phyloP scores from a whole-genome alignment of 2,888 invertebrate species.

The Theretra japonica region DNA sequence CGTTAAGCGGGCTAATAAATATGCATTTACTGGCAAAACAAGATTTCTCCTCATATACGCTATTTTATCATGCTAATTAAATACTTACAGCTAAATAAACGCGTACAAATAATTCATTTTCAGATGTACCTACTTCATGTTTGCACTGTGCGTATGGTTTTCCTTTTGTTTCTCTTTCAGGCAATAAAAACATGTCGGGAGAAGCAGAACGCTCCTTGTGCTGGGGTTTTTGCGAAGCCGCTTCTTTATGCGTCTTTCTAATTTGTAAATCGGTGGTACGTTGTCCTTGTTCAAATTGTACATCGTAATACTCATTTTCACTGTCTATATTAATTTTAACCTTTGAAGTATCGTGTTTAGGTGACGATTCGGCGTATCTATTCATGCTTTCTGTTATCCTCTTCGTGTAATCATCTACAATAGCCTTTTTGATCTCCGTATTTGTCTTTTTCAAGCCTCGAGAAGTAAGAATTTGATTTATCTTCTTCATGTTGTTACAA shows the following conservation, averaged over 20 bases:
- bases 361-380: constrained; percentile 37
- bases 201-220: constrained; percentile 36
- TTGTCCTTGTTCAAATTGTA: constrained; percentile 56
- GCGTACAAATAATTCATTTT: too few relatives aligned
- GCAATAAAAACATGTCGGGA: constrained; percentile 44
- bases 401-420: constrained; percentile 62
- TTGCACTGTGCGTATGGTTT: constrained; percentile 9
- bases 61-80: too few relatives aligned
- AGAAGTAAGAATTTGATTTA: constrained; percentile 17
- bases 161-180: constrained; percentile 37
- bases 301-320: constrained; percentile 63
- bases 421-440: constrained; percentile 49
- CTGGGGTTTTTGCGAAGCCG: constrained; percentile 37
- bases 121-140: constrained; percentile 3
- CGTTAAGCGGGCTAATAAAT: too few relatives aligned
- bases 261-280: constrained; percentile 56
- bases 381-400: constrained; percentile 48
- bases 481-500: constrained; percentile 13
- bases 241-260: constrained; percentile 55
- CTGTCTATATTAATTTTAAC: constrained; percentile 66
- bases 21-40: too few relatives aligned
- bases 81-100: too few relatives aligned
- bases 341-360: constrained; percentile 54
- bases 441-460: constrained; percentile 26
- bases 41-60: too few relatives aligned